Base-by-base conservation (phyloP, 2,888 invertebrate species). In the Ceriagrion tenellum region DNA sequence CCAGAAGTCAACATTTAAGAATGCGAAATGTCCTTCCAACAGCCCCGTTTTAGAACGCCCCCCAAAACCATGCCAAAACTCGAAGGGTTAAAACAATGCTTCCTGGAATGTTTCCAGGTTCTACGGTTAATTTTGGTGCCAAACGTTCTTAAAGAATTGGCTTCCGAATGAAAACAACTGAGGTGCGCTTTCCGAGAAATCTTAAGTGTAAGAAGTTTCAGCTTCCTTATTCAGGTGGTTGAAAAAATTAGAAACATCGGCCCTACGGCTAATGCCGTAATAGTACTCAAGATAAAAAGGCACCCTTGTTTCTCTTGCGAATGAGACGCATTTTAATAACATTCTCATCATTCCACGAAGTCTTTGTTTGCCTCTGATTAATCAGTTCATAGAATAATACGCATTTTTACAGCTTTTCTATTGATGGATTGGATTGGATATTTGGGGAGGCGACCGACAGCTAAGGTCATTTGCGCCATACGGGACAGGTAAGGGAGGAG, bases 31-130 rank as follows among this genome's bases (percentile, higher is more conserved):
- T 59, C 55, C 47, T 47, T 74, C 23, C 63, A 93, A 55, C n/a
- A 26, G 12, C 35, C 20, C 69, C n/a, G 13, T 69, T 93, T n/a
- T 40, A 74, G 93, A 63, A n/a, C 26, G 26, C 47, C 40, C 12
- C 93, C 16, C n/a, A 0, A 18, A 81, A 81, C 55, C n/a, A 69
- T 69, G 93, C 93, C 93, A 93, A 47, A 93, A 30, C 93, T 69
- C 23, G 69, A 93, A 63, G 63, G 69, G 47, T 93, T 93, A 47
- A 40, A 93, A 93, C 74, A 69, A 93, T 47, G 47, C 69, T 55
- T 47, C 74, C 26, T 93, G 93, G 93, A 93, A 93, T 74, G 47
- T 40, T 69, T 93, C 93, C 93, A 93, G 93, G 18, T 93, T 47
- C 47, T 3, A 40, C n/a, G 69, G 69, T 69, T 93, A 93, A 93